Conservation (phyloP, 1,140 invertebrate species). For the Drosophila nigromelanica region DNA sequence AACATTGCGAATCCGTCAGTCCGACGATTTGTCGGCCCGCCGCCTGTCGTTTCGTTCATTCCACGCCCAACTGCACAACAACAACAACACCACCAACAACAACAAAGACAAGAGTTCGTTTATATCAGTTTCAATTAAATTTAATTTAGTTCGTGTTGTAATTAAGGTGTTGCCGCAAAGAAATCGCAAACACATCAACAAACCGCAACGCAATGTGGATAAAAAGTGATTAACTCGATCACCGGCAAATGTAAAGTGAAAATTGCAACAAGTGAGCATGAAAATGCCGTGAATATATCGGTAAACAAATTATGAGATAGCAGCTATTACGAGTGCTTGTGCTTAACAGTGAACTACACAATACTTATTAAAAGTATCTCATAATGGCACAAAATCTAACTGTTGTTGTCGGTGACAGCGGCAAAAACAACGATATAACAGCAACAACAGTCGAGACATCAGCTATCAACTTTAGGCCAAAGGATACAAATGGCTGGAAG, state of each 20-base stretch:
- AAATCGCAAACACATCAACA: constrained; percentile 39
- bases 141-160: constrained; percentile 70
- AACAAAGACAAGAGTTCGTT: constrained; percentile 31
- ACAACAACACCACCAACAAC: constrained; percentile 24
- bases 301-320: constrained; percentile 20
- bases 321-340: neutral
- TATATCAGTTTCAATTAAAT: constrained; percentile 74
- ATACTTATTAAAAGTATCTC: neutral
- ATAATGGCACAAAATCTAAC: constrained; percentile 68
- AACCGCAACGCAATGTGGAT: constrained; percentile 21
- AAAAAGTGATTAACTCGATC: constrained; percentile 10
- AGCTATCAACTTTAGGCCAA: constrained; percentile 65
- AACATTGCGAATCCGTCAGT: constrained; percentile 32
- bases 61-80: constrained; percentile 70
- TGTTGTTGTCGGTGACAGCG: constrained; percentile 47
- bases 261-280: constrained; percentile 7
- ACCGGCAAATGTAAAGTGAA: constrained; percentile 4
- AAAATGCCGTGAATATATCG: constrained; percentile 28
- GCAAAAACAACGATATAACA: constrained; percentile 14
- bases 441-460: constrained; percentile 16
- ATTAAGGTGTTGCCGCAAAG: constrained; percentile 61
- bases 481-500: constrained; percentile 78
- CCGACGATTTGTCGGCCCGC: constrained; percentile 32
- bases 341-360: constrained; percentile 12
- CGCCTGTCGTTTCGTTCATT: constrained; percentile 55